phyloP scores from a whole-genome alignment of 2,888 invertebrate species.

The Onthophagus sagittarius region DNA sequence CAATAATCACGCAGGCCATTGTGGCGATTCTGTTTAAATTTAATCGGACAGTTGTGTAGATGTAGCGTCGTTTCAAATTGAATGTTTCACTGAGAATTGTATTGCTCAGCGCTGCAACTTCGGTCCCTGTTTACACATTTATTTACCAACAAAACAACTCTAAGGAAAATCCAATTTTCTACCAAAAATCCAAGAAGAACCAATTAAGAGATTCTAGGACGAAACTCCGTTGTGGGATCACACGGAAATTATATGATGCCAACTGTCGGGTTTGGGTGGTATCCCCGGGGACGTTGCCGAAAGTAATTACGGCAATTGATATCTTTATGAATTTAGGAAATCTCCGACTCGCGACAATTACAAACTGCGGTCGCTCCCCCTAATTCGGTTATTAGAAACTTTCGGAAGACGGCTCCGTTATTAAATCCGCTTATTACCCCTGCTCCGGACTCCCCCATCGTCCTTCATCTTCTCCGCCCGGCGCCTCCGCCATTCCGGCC shows the following conservation, averaged over 20 bases:
- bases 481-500: constrained; percentile 15
- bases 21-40: constrained; percentile 11
- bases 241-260: neutral
- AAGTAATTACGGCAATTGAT: constrained; percentile 43
- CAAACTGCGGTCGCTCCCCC: constrained; percentile 28
- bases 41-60: constrained; percentile 1
- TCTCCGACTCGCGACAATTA: constrained; percentile 39
- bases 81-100: no score
- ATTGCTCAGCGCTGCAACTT: no score
- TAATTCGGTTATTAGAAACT: constrained; percentile 36
- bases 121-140: no score
- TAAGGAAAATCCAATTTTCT: neutral
- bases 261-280: neutral
- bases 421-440: constrained; percentile 35
- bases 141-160: neutral
- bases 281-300: constrained; percentile 1
- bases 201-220: neutral
- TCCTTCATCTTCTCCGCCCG: neutral
- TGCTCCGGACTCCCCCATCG: constrained; percentile 17
- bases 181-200: neutral
- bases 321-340: constrained; percentile 44
- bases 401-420: constrained; percentile 28
- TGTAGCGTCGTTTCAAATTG: no score
- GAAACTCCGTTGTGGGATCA: neutral
- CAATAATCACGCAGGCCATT: constrained; percentile 6